phyloP scores from a whole-genome alignment of 2,113 vertebrate species.

The Dipodomys merriami region DNA sequence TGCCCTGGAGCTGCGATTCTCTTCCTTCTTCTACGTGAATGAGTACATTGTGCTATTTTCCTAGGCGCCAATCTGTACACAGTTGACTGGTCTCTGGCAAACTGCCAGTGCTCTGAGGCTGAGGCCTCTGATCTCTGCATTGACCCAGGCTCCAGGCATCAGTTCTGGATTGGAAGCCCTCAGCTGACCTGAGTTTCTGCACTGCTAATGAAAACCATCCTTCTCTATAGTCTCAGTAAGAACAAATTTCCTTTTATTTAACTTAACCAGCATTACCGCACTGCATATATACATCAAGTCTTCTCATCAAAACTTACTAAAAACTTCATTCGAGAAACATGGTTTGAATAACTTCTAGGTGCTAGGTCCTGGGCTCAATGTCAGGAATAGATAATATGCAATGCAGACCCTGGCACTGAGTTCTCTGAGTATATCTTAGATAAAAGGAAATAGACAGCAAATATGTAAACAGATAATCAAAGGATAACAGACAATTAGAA shows the following conservation, averaged over 20 bases:
- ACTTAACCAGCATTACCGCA: background rate
- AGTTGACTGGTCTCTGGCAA: constrained; percentile 47
- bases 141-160: background rate
- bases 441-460: background rate
- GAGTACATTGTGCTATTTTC: constrained; percentile 71
- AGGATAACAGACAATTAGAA: background rate
- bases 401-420: background rate
- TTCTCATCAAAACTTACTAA: background rate
- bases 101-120: constrained; percentile 2
- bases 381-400: background rate
- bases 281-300: background rate
- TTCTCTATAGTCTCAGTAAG: background rate
- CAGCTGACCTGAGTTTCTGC: background rate
- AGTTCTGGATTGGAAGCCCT: background rate
- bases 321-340: background rate
- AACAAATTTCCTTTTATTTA: background rate
- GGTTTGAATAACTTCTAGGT: background rate
- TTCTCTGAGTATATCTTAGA: background rate
- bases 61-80: constrained; percentile 44
- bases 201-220: background rate
- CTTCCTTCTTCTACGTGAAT: constrained; percentile 63
- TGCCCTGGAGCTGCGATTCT: constrained; percentile 54
- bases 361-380: background rate
- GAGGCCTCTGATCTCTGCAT: background rate
- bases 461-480: background rate